A percentile compares a stretch with the other conserved stretches of the same genome.
Conservation (phyloP, 2,113 vertebrate genomes). For the Campylorhamphus procurvoides region DNA sequence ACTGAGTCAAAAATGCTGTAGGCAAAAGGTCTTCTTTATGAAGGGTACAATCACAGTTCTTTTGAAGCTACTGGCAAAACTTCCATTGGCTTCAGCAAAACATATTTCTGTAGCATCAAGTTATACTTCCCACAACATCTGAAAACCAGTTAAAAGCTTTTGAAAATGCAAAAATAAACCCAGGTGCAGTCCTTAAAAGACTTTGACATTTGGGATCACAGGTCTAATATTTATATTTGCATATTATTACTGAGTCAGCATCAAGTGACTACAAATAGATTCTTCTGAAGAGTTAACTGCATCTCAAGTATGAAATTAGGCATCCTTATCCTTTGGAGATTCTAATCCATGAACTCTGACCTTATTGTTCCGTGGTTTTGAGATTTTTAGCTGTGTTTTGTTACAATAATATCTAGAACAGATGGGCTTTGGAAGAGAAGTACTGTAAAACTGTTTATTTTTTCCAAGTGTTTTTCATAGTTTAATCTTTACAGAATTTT, state of each 20-base stretch:
- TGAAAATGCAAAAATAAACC: not conserved
- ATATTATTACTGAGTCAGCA: not conserved
- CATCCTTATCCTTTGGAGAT: not conserved
- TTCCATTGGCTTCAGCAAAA: not conserved
- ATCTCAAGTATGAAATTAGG: not conserved
- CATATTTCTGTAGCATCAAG: not conserved
- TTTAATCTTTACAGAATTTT: not conserved
- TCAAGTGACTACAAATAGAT: not conserved
- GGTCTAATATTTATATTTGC: not conserved
- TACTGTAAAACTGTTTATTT: accelerated
- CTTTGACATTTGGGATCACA: not conserved
- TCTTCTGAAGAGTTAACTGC: not conserved
- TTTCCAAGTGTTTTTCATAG: not conserved
- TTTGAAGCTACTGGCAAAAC: not conserved
- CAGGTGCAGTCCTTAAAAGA: not conserved
- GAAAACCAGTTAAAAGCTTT: not conserved
- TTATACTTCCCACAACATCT: not conserved
- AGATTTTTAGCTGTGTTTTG: not conserved
- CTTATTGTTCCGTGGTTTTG: not conserved
- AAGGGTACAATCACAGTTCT: not conserved
- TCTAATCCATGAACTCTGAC: not conserved
- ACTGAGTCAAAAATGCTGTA: not conserved
- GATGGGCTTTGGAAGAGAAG: not conserved
- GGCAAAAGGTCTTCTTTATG: not conserved
- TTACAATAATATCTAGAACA: not conserved